Evolutionary conservation across 2,888 invertebrate genomes (phyloP), one percentile per base, ranked within the genome.

Genomic region (Acrobasis consociella): DNA sequence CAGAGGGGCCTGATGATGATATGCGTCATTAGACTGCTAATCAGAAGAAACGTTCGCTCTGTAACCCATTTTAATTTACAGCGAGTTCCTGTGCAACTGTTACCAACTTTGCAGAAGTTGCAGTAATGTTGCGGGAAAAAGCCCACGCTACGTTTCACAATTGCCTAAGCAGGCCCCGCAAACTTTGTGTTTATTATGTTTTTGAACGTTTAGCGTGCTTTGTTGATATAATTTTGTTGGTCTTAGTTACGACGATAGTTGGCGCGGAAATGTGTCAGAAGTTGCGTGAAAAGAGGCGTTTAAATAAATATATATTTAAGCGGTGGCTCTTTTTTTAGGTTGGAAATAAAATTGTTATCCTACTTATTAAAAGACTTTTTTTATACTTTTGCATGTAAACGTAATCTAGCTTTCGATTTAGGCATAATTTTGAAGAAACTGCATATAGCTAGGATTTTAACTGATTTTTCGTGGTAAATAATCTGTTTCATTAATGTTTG

Each of bases 111-210:
- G 69, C 81, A 78, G 78, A 78, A 87, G 89, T 88, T 86, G 83
- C 83, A 78, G 89, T 91, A 89, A 89, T 86, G 88, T 83, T 87
- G 88, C 77, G 87, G 90, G 86, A 89, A 89, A 91, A 91, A 90
- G 87, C 89, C 83, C 84, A 87, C 86, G 90, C 81, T 87, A 87
- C 85, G 88, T 88, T 91, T 87, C 90, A 91, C 91, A 90, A 91
- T 91, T 90, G 90, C 87, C 88, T 90, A 91, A 91, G 91, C 91
- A 91, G 83, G 69, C 76, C 70, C 65, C 74, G 75, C 73, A 82
- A 85, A 86, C 81, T 88, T 87, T 72, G 73, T 83, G 83, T 82
- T 80, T 83, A 77, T 81, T 77, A 77, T 78, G 82, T 77, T 82
- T 78, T 80, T 77, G 76, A 77, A 63, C 67, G 63, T 65, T 65